A percentile compares a stretch with the other conserved stretches of the same genome.
Conservation (phyloP, 2,113 vertebrate species). For the Lanius collurio region DNA sequence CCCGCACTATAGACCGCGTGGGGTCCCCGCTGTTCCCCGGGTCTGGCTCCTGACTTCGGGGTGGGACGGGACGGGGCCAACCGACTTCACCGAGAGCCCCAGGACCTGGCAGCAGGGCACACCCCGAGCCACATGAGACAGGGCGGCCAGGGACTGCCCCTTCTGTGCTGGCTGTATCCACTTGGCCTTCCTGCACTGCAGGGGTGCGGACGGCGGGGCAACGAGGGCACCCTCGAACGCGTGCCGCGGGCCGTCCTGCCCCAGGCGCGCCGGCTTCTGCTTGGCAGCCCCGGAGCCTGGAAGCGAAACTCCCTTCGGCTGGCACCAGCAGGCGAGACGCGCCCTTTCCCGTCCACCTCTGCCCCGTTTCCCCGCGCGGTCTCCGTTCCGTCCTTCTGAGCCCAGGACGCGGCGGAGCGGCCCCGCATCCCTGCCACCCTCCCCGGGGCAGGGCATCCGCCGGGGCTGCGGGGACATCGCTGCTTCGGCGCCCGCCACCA, state of each 20-base stretch:
- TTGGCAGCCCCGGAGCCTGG: fast-evolving
- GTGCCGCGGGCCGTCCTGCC: fast-evolving
- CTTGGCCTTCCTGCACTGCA: background rate
- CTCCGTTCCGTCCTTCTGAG: no score
- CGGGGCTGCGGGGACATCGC: no score
- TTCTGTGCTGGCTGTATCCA: fast-evolving
- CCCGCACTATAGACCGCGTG: fast-evolving
- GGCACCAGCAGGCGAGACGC: background rate
- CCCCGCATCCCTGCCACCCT: fast-evolving
- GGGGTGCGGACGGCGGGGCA: background rate
- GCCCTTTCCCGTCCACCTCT: fast-evolving
- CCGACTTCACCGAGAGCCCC: background rate
- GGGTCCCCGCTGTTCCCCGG: no score
- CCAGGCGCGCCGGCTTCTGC: no score
- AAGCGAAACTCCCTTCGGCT: fast-evolving
- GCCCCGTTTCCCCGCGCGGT: fast-evolving
- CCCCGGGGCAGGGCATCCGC: fast-evolving
- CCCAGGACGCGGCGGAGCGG: fast-evolving
- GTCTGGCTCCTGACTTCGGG: background rate
- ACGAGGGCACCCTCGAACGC: no score
- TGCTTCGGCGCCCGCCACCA: fast-evolving
- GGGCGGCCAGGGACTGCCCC: background rate
- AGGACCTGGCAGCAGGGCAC: background rate
- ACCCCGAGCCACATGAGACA: background rate
- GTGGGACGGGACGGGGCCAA: fast-evolving